A percentile compares a stretch with the other conserved stretches of the same genome.
Conservation (phyloP, 2,888 invertebrate genomes). For the Taphrorychus bicolor region DNA sequence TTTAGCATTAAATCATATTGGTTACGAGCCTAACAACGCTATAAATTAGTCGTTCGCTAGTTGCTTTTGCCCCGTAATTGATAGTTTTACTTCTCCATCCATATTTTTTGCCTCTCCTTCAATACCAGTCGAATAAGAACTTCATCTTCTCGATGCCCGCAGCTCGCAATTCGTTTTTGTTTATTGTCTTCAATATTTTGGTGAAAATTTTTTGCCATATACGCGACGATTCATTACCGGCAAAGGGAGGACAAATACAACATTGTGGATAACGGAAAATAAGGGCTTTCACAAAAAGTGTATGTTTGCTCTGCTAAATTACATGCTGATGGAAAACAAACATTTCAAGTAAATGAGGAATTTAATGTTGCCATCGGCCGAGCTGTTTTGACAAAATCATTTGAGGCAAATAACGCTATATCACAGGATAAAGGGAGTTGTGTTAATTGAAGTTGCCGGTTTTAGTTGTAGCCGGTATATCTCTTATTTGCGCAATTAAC, state of each 20-base stretch:
- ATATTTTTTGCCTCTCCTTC: constrained; percentile 12
- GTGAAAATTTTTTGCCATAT: background rate
- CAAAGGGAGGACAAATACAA: constrained; percentile 12
- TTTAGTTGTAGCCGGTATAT: too few relatives aligned
- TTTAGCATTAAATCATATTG: constrained; percentile 37
- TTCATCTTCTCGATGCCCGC: background rate
- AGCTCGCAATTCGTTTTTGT: background rate
- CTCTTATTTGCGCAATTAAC: too few relatives aligned
- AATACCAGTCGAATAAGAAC: background rate
- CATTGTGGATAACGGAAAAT: constrained; percentile 22
- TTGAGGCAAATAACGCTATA: background rate
- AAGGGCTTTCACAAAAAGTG: constrained; percentile 21
- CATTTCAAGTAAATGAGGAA: constrained; percentile 32
- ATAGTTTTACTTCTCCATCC: constrained; percentile 27
- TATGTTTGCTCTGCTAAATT: constrained; percentile 31
- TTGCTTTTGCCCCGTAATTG: constrained; percentile 23
- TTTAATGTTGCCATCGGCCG: constrained; percentile 9
- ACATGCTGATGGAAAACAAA: constrained; percentile 32
- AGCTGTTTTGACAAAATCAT: background rate
- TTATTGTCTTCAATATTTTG: background rate
- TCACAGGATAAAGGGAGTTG: background rate
- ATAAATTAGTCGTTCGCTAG: constrained; percentile 38
- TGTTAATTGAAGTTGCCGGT: too few relatives aligned
- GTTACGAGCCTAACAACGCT: constrained; percentile 29
- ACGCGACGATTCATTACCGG: constrained; percentile 6